Evolutionary conservation across 2,113 vertebrate species (phyloP), one percentile per base, ranked within the genome.

Genomic region (Andinoacara biseriatus): DNA sequence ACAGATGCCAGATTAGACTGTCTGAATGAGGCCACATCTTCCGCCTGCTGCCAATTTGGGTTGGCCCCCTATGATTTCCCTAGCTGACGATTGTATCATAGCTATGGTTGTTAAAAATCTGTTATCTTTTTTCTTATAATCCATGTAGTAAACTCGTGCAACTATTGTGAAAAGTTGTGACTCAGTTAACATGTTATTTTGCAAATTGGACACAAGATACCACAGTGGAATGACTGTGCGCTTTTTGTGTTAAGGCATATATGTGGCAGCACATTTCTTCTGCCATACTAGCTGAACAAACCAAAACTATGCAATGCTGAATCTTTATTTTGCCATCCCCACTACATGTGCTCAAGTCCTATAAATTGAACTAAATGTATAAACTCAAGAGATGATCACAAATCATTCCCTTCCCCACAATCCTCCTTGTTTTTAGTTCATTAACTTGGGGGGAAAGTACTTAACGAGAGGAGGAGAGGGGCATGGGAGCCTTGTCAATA

Each of bases 381-480:
- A 86, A 85, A 80, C 74, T 61, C 76, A 10, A 83, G 79, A 87
- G 82, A 58, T 65, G 40, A 81, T 86, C 85, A 84, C 90, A 91
- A 86, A 92, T 93, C 86, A 86, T 87, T 93, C 80, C 62, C 46
- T 69, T 78, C 82, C 85, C 80, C 69, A 54, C 83, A 87, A 81
- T 84, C 86, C 78, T 74, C 67, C 83, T 26, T 90, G 76, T 90
- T 92, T 93, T 94, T 89, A 90, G 87, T 93, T 94, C 91, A 95
- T 95, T 95, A 95, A 94, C 89, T 94, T 91, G 54, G 83, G 83
- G 79, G 88, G 93, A 90, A 90, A 93, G 94, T 94, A 89, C 92
- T 96, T 95, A 95, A 94, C 85, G 18, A 94, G 94, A 91, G 89
- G 52, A 62, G 84, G 83, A 86, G 89, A 86, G 85, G 63, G 87